Percentiles rank a stretch among this genome's conserved stretches.
phyloP scores from a whole-genome alignment of 2,888 invertebrate genomes.

The Drosophila ezoana region DNA sequence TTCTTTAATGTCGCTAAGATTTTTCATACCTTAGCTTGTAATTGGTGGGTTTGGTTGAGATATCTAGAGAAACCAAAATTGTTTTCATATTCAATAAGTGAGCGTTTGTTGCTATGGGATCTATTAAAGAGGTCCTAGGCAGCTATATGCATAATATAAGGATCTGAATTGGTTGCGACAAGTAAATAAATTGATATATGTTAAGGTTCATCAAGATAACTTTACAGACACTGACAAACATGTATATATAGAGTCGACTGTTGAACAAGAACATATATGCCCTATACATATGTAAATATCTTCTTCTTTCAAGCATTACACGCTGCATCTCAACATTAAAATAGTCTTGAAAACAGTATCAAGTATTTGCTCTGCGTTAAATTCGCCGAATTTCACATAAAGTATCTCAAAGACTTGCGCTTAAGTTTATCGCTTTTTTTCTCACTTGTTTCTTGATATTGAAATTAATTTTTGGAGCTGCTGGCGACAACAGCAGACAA shows the following conservation, averaged over 20 bases:
- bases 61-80: neutral
- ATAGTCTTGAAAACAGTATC: neutral
- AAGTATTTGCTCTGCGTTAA: neutral
- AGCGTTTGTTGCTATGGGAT: neutral
- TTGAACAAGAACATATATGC: neutral
- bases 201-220: too few relatives aligned
- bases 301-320: neutral
- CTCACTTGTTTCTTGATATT: conserved; percentile 45
- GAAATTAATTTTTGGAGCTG: conserved; percentile 52
- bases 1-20: too few relatives aligned
- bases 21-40: too few relatives aligned
- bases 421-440: conserved; percentile 26
- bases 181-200: too few relatives aligned
- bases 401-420: conserved; percentile 24
- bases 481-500: conserved; percentile 36
- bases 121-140: too few relatives aligned
- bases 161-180: too few relatives aligned
- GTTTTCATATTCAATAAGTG: neutral
- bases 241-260: too few relatives aligned
- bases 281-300: neutral
- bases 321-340: neutral
- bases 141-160: too few relatives aligned
- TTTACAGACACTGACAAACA: too few relatives aligned
- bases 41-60: too few relatives aligned
- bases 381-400: conserved; percentile 22